These are phyloP conservation scores for Gila robusta DNA, from an alignment of 2,797 vertebrate genomes.

Conservation along the genomic window DNA sequence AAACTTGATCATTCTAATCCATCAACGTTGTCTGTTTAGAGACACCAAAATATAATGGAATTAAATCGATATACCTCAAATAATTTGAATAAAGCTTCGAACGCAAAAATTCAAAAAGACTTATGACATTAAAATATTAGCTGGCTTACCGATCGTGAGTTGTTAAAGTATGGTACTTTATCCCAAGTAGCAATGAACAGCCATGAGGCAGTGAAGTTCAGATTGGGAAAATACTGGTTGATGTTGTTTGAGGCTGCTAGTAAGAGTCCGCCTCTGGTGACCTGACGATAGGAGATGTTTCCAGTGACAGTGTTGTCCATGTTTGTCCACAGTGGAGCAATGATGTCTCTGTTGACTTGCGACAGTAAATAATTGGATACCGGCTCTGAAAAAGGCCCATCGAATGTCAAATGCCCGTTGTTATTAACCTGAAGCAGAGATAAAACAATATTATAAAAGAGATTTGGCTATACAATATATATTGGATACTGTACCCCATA, in stretches of 20 bases:
- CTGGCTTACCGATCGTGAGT: neutral
- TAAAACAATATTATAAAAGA: neutral
- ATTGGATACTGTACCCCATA: no score
- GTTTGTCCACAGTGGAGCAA: conserved; percentile 42
- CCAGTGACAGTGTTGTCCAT: neutral
- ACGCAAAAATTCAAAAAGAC: no score
- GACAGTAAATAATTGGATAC: neutral
- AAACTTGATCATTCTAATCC: no score
- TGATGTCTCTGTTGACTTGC: neutral
- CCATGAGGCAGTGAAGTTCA: conserved; percentile 24
- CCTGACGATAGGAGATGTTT: conserved; percentile 23
- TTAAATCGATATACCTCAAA: no score
- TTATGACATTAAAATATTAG: neutral
- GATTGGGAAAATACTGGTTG: conserved; percentile 32
- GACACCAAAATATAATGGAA: no score
- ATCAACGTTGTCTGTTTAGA: no score
- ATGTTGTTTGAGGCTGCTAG: neutral
- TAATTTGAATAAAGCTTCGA: no score
- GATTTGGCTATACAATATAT: no score
- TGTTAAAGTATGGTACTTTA: neutral
- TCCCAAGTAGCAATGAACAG: neutral
- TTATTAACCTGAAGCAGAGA: conserved; percentile 27
- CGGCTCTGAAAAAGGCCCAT: neutral
- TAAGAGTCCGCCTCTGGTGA: neutral
- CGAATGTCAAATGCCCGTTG: conserved; percentile 26